phyloP scores from a whole-genome alignment of 37 sponge, comb jelly and placozoan genomes.

The Oopsacas minuta region DNA sequence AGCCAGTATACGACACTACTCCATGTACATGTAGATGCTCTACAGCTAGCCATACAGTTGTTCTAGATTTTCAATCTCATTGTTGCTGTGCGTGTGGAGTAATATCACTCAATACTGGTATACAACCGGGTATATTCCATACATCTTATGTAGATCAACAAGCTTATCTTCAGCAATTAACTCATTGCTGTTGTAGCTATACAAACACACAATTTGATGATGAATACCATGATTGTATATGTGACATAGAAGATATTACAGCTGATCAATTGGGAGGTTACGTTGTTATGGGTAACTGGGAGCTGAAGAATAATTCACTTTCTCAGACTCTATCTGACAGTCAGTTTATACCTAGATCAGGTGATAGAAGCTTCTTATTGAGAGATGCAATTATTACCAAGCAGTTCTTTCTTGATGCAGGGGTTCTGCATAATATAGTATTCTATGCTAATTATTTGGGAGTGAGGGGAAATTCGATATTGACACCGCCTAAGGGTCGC shows the following conservation, averaged over 20 bases:
- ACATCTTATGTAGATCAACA: background rate
- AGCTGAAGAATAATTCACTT: background rate
- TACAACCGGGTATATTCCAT: background rate
- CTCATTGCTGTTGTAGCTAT: background rate
- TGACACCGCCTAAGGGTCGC: background rate
- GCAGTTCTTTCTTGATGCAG: background rate
- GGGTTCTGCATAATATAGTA: background rate
- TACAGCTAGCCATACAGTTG: background rate
- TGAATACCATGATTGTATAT: background rate
- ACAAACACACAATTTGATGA: background rate
- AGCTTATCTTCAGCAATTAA: background rate
- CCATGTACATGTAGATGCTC: background rate
- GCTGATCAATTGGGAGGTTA: background rate
- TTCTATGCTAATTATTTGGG: background rate
- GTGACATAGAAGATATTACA: background rate
- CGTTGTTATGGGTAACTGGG: background rate
- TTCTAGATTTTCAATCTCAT: background rate
- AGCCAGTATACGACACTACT: background rate
- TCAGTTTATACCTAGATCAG: background rate
- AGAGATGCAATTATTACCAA: background rate
- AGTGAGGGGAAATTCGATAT: background rate
- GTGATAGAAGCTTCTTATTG: background rate
- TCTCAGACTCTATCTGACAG: background rate
- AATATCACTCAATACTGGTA: background rate
- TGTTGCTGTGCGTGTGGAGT: background rate